Evolutionary conservation across 2,888 invertebrate genomes (phyloP).

Genomic region (Rhagium mordax): DNA sequence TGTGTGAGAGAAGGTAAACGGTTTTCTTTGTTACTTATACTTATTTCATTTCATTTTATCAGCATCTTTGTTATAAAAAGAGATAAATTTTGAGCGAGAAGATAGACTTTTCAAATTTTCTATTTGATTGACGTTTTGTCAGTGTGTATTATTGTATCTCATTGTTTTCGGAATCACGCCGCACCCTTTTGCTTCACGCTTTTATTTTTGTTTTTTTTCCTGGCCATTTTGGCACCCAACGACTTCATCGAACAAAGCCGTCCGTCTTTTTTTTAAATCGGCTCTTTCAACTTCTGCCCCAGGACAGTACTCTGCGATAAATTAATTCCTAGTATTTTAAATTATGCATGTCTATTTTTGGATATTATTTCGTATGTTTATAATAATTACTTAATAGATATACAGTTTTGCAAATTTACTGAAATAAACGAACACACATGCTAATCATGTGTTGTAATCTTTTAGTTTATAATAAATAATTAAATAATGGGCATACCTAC

Average conservation of each 20-base stretch:
- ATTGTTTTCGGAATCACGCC: constrained; percentile 23
- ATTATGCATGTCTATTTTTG: constrained; percentile 16
- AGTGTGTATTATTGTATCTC: background rate
- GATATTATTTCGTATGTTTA: background rate
- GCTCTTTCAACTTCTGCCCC: constrained; percentile 22
- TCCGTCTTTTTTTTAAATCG: constrained; percentile 17
- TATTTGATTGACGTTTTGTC: constrained; percentile 32
- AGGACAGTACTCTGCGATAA: constrained; percentile 20
- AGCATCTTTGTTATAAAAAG: constrained; percentile 71
- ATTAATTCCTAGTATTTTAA: constrained; percentile 26
- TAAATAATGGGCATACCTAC: too few relatives aligned
- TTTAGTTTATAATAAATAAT: too few relatives aligned
- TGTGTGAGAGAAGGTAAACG: constrained; percentile 66
- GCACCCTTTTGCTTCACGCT: constrained; percentile 31
- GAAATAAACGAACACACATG: too few relatives aligned
- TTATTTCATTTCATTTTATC: constrained; percentile 71
- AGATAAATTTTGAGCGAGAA: constrained; percentile 68
- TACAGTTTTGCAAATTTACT: background rate
- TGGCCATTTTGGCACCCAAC: constrained; percentile 16
- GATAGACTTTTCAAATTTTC: constrained; percentile 58
- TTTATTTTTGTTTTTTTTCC: constrained; percentile 24
- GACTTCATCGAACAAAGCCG: background rate
- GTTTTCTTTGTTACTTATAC: constrained; percentile 70
- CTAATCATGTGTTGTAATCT: too few relatives aligned
- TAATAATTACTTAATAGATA: background rate